Conservation (phyloP, 92 coral and sea anemone species). For the Parazoanthus swiftii region DNA sequence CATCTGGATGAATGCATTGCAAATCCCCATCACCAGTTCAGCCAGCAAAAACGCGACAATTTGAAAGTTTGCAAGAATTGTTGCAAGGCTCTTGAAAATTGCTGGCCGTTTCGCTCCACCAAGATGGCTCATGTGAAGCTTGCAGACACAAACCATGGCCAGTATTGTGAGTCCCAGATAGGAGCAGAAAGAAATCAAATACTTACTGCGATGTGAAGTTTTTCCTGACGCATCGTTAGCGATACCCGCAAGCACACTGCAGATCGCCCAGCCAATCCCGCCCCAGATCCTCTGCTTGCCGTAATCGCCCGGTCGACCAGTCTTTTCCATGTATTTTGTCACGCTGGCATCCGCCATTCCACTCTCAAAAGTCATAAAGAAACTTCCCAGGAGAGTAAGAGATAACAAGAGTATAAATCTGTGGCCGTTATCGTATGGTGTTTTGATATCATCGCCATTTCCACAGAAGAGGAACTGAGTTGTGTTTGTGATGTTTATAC, state of each 20-base stretch:
- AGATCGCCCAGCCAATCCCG: slow-evolving; percentile 28
- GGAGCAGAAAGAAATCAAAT: slow-evolving; percentile 48
- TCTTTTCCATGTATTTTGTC: slow-evolving; percentile 29
- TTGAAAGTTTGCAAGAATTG: slow-evolving; percentile 35
- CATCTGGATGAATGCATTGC: slow-evolving; percentile 34
- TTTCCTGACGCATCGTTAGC: slow-evolving; percentile 49
- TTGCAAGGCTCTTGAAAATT: slow-evolving; percentile 45
- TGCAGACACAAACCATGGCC: slow-evolving; percentile 35
- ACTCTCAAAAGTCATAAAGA: slow-evolving; percentile 18
- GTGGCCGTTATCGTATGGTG: not conserved
- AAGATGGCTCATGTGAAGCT: slow-evolving; percentile 43
- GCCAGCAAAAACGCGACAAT: slow-evolving; percentile 50
- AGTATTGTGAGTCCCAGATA: slow-evolving; percentile 38
- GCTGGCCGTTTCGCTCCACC: slow-evolving; percentile 44
- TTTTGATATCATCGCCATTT: not conserved
- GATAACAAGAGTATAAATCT: not conserved
- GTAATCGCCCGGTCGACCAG: slow-evolving; percentile 35
- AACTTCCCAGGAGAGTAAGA: slow-evolving; percentile 14
- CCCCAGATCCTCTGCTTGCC: slow-evolving; percentile 45
- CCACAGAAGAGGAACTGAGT: not conserved
- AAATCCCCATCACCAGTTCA: slow-evolving; percentile 51
- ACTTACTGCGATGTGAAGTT: slow-evolving; percentile 33
- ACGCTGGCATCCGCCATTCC: slow-evolving; percentile 38
- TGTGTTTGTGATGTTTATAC: not conserved
- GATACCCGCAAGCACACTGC: slow-evolving; percentile 49